Conservation (phyloP, 2,113 vertebrate genomes). For the Pseudorectes ferrugineus region DNA sequence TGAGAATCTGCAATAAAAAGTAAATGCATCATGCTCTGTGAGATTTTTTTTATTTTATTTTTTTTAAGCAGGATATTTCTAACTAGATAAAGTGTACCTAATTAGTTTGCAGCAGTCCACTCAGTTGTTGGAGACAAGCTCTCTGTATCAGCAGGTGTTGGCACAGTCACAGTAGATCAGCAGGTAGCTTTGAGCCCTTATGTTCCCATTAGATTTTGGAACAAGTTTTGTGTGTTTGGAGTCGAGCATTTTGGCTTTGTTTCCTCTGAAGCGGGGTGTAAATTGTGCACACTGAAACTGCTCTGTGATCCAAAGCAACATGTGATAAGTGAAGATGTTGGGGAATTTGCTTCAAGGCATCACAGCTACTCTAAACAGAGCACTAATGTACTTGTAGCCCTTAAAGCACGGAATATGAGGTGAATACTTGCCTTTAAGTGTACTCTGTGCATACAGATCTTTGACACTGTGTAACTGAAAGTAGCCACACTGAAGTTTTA, state of each 20-base stretch:
- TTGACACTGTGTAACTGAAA: not conserved
- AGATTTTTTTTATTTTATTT: too few relatives aligned
- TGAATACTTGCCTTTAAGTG: not conserved
- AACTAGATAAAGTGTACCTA: not conserved
- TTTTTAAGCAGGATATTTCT: not conserved
- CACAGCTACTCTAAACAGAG: not conserved
- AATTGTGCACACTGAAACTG: not conserved
- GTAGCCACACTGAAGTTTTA: not conserved
- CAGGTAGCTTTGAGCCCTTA: not conserved
- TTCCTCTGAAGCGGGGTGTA: not conserved
- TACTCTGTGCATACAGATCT: not conserved
- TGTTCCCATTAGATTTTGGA: conserved; percentile 25
- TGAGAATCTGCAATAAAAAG: not conserved
- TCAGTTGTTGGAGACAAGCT: not conserved
- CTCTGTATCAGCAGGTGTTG: not conserved
- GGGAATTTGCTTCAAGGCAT: not conserved
- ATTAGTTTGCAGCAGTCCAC: not conserved
- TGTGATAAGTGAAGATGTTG: not conserved
- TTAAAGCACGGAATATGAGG: not conserved
- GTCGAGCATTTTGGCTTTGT: not conserved
- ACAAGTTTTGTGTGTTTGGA: not conserved
- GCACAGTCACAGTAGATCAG: not conserved
- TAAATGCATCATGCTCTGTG: rapidly evolving
- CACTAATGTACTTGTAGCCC: not conserved
- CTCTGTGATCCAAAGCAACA: not conserved